Evolutionary conservation across 92 coral and sea anemone genomes (phyloP), one percentile per base, ranked within the genome.

Genomic region (Paramuricea clavata): DNA sequence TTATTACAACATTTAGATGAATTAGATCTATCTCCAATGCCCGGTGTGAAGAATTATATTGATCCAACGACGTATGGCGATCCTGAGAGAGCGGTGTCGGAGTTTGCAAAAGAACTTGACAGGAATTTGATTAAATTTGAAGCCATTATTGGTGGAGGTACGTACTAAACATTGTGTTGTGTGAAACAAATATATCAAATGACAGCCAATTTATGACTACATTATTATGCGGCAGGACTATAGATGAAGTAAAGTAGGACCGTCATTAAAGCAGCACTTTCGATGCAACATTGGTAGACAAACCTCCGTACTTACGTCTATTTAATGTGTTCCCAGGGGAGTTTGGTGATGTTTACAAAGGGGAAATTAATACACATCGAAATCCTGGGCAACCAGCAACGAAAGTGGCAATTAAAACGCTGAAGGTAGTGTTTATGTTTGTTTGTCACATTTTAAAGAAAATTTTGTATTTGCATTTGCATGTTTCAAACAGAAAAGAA

Each of bases 81-180:
- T 70, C 99, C 99, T 0, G 98, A 96, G 83, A 97, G 93, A 70
- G 99, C 98, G 9, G 82, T 96, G 68, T 86, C 64, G 47, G 90
- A 83, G 72, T 96, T 96, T 89, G 98, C 98, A 13, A 94, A 94
- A 77, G 99, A 96, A 62, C 93, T 96, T 11, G 95, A 94, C 67
- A 86, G 89, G 28, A 89, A 87, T 13, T 32, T 75, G 79, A 80
- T 96, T 12, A 26, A n/a, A 12, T 76, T 94, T 76, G 96, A 92
- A 10, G 75, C 87, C 59, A 92, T 94, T n/a, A 94, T 96, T 69
- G 99, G 99, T 54, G 98, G 99, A 88, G 99, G 99, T 94, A 76
- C 41, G n/a, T 82, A 5, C 67, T 19, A 26, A 57, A 57, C 12
- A 19, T 12, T 26, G 22, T 16, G 22, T 19, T 26, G 4, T 19